These are phyloP conservation scores for Ptilodon capucinus DNA, from an alignment of 2,888 invertebrate genomes.

Conservation along the genomic window DNA sequence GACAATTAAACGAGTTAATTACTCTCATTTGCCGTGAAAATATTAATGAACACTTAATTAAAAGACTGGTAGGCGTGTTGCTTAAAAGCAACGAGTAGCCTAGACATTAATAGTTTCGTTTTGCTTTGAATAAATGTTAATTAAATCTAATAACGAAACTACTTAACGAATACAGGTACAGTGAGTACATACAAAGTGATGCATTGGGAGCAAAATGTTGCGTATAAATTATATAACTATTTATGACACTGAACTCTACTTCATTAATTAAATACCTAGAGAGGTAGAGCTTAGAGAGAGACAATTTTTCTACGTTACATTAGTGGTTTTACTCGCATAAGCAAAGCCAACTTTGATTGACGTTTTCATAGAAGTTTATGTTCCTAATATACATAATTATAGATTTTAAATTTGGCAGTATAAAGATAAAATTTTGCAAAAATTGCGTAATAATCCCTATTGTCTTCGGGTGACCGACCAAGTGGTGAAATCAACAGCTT, in stretches of 20 bases:
- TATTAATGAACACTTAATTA: conserved; percentile 39
- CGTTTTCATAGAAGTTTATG: too few relatives aligned
- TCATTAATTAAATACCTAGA: too few relatives aligned
- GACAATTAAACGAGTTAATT: conserved; percentile 38
- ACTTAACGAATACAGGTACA: too few relatives aligned
- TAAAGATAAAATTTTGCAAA: conserved; percentile 30
- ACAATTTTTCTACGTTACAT: too few relatives aligned
- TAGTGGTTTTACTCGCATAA: too few relatives aligned
- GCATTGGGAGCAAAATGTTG: neutral
- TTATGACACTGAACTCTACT: too few relatives aligned
- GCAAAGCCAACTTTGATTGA: too few relatives aligned
- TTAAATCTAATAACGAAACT: neutral
- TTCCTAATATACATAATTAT: too few relatives aligned
- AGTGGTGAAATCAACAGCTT: conserved; percentile 53
- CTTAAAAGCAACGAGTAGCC: conserved; percentile 18
- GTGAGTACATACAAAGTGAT: too few relatives aligned
- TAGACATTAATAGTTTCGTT: conserved; percentile 13
- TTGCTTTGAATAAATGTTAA: neutral
- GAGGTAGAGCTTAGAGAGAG: too few relatives aligned
- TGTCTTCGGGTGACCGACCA: conserved; percentile 59
- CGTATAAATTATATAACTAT: too few relatives aligned
- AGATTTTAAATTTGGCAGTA: neutral
- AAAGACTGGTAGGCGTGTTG: conserved; percentile 27
- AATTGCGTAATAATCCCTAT: conserved; percentile 51
- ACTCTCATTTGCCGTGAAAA: conserved; percentile 40